A percentile compares a stretch with the other conserved stretches of the same genome.
Evolutionary conservation across 2,113 vertebrate genomes (phyloP).

Genomic region (Melanerpes formicivorus): DNA sequence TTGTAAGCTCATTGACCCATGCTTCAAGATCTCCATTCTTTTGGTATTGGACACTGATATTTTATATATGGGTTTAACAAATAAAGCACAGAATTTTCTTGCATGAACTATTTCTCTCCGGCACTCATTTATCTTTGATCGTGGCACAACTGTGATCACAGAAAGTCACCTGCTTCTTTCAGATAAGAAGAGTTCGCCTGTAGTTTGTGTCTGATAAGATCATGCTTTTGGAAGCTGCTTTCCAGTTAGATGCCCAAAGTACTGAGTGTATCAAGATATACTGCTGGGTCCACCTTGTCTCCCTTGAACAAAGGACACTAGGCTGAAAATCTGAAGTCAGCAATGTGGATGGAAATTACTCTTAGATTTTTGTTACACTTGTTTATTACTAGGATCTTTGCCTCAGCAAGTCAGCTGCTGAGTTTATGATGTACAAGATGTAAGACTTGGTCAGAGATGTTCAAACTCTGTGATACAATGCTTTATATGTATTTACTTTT

Average conservation of each 20-base stretch:
- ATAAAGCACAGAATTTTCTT: neutral
- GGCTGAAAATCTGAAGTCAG: neutral
- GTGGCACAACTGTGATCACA: neutral
- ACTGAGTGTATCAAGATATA: too few relatives aligned
- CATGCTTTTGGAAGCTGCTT: neutral
- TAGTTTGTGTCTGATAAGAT: neutral
- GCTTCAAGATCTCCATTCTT: neutral
- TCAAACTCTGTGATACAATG: neutral
- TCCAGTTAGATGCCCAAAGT: neutral
- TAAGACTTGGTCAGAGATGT: neutral
- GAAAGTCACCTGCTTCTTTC: neutral
- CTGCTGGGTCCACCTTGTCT: neutral
- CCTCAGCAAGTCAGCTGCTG: neutral
- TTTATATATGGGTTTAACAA: neutral
- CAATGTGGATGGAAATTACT: neutral
- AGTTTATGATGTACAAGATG: neutral
- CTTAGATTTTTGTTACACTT: neutral
- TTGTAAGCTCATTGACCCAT: fast-evolving
- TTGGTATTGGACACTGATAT: neutral
- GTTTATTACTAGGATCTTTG: neutral
- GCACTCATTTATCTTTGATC: neutral
- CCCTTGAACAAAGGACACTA: neutral
- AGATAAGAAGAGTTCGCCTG: neutral
- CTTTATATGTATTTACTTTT: neutral
- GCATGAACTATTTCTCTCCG: neutral